A percentile compares a stretch with the other conserved stretches of the same genome.
Evolutionary conservation across 2,888 invertebrate species (phyloP).

Genomic region (Lasioglossum vierecki): DNA sequence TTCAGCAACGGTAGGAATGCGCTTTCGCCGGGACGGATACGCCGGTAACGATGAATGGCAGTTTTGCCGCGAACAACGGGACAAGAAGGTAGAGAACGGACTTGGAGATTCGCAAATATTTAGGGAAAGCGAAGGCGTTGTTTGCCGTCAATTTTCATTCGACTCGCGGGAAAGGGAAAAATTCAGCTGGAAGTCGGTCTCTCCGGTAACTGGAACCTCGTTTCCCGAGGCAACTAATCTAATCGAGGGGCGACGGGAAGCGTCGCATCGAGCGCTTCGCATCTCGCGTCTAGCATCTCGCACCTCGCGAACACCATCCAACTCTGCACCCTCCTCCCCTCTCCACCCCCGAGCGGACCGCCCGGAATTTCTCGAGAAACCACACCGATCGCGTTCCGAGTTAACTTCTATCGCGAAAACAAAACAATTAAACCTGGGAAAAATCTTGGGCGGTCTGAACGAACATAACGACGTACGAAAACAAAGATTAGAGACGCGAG

Average conservation of each 20-base stretch:
- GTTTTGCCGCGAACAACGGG: neutral
- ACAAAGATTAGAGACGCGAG: neutral
- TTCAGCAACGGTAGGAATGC: neutral
- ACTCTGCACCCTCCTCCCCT: neutral
- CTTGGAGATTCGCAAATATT: conserved; percentile 38
- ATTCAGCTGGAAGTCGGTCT: conserved; percentile 30
- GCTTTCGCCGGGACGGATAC: neutral
- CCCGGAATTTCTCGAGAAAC: neutral
- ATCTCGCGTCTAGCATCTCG: neutral
- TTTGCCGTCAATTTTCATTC: conserved; percentile 57
- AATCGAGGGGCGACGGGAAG: conserved; percentile 42
- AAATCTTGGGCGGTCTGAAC: neutral
- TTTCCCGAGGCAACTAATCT: conserved; percentile 37
- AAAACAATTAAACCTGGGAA: no score
- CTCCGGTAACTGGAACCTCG: conserved; percentile 39
- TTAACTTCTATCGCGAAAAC: neutral
- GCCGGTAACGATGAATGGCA: conserved; percentile 36
- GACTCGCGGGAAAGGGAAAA: conserved; percentile 25
- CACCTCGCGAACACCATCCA: neutral
- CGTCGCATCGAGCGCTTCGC: neutral
- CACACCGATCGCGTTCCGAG: neutral
- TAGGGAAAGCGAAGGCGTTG: conserved; percentile 39
- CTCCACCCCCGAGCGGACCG: neutral
- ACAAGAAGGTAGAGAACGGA: neutral
- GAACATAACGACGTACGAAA: neutral